These are phyloP conservation scores for Parotocinclus haroldoi DNA, from an alignment of 2,797 vertebrate genomes.

Conservation along the genomic window DNA sequence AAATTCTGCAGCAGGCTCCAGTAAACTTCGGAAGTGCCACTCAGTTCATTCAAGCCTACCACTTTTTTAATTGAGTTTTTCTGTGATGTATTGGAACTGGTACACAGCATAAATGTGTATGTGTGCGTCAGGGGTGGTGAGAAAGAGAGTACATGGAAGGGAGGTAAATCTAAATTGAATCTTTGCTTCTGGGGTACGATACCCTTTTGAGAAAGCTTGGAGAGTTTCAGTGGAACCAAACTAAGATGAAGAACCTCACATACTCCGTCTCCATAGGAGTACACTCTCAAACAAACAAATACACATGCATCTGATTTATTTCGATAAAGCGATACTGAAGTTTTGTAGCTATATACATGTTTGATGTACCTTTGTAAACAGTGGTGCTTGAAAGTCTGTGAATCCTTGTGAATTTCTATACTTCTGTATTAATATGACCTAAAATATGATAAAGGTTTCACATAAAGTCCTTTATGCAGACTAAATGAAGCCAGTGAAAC, in stretches of 20 bases:
- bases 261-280: neutral
- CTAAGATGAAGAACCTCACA: slow-evolving; percentile 45
- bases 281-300: neutral
- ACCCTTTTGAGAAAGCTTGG: slow-evolving; percentile 25
- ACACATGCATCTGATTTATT: no score
- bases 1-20: neutral
- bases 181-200: slow-evolving; percentile 56
- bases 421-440: no score
- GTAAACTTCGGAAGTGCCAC: neutral
- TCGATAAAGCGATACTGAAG: neutral
- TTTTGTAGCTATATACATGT: neutral
- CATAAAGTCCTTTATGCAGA: no score
- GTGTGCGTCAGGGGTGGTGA: neutral
- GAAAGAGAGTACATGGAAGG: slow-evolving; percentile 27
- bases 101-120: neutral
- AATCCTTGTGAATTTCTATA: no score
- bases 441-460: no score
- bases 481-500: no score
- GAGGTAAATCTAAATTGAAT: slow-evolving; percentile 75
- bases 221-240: slow-evolving; percentile 18
- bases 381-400: no score
- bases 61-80: slow-evolving; percentile 14
- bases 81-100: slow-evolving; percentile 2
- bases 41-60: neutral
- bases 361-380: no score